Conservation (phyloP, 2,113 vertebrate genomes). For the Accipiter virgatus region DNA sequence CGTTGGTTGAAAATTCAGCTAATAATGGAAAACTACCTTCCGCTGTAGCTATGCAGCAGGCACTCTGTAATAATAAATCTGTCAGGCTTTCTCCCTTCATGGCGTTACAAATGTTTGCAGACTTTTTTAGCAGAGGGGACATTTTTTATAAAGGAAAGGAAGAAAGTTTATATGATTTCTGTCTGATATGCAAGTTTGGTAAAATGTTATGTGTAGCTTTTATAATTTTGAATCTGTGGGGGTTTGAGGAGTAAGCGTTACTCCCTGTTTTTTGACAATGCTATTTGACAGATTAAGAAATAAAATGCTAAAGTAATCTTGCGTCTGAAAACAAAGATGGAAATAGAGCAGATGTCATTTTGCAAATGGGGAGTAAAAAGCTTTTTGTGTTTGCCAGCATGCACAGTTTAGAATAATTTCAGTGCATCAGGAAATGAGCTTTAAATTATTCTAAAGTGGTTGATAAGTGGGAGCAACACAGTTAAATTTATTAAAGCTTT, state of each 20-base stretch:
- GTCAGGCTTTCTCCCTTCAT: neutral
- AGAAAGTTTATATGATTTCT: neutral
- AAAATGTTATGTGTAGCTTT: constrained; percentile 12
- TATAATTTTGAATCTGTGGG: constrained; percentile 17
- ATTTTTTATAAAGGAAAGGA: neutral
- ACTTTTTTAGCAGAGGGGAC: neutral
- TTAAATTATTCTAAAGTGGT: constrained; percentile 64
- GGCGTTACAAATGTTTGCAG: neutral
- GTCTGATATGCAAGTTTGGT: neutral
- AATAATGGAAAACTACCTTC: neutral
- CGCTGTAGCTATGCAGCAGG: neutral
- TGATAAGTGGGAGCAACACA: constrained; percentile 45
- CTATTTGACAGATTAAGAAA: constrained; percentile 62
- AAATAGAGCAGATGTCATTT: constrained; percentile 69
- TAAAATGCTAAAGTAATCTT: constrained; percentile 61
- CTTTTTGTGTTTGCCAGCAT: constrained; percentile 51
- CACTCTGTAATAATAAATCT: neutral
- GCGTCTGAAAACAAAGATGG: constrained; percentile 62
- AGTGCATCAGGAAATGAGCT: constrained; percentile 45
- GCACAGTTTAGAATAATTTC: constrained; percentile 62
- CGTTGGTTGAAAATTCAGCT: neutral
- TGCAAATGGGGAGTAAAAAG: constrained; percentile 56
- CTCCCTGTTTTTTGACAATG: constrained; percentile 14
- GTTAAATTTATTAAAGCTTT: constrained; percentile 65
- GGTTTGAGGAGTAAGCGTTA: constrained; percentile 2